These are phyloP conservation scores for Taurulus bubalis DNA, from an alignment of 2,113 vertebrate species.

Conservation along the genomic window DNA sequence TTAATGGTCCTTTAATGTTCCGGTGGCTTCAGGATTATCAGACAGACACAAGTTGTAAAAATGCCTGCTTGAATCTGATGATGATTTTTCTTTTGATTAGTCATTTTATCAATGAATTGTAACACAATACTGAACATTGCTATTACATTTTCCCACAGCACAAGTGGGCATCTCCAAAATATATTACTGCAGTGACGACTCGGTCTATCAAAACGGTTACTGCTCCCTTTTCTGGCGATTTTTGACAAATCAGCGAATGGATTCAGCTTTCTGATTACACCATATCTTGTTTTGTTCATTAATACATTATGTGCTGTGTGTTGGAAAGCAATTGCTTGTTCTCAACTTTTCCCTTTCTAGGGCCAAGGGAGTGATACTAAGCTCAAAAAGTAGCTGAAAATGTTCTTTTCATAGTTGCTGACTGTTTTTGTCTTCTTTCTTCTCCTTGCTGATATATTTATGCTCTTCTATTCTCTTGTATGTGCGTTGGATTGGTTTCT, in stretches of 20 bases:
- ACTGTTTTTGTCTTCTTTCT: not conserved
- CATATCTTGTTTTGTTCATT: not conserved
- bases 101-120: not conserved
- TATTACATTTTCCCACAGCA: not conserved
- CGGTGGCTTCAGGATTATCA: too few relatives aligned
- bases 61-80: not conserved
- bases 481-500: slow-evolving; percentile 53
- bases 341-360: not conserved
- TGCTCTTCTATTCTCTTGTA: slow-evolving; percentile 44
- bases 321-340: not conserved
- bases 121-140: not conserved
- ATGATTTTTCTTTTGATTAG: not conserved
- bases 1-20: too few relatives aligned
- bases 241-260: not conserved
- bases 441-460: slow-evolving; percentile 28
- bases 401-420: not conserved
- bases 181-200: not conserved
- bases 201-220: not conserved
- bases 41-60: not conserved
- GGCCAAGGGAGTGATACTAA: not conserved
- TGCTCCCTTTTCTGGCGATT: not conserved
- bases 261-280: not conserved
- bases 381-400: slow-evolving; percentile 2
- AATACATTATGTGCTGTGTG: not conserved
- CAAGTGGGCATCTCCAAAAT: too few relatives aligned